Evolutionary conservation across 2,113 vertebrate genomes (phyloP).

Genomic region (Origma solitaria): DNA sequence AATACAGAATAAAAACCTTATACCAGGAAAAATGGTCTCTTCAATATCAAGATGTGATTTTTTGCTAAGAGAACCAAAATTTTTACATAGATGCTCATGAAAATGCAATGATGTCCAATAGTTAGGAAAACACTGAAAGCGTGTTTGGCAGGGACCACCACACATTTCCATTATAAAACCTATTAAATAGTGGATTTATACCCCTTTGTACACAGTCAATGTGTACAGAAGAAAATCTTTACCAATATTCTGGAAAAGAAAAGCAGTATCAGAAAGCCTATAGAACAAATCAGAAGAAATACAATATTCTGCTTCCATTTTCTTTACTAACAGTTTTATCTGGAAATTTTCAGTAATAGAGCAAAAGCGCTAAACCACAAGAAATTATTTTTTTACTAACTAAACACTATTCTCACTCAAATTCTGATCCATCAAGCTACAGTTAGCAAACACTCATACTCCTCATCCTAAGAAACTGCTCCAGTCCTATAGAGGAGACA

Average conservation of each 20-base stretch:
- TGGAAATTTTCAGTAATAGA: neutral
- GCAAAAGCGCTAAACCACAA: neutral
- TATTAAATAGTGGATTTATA: neutral
- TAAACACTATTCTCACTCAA: neutral
- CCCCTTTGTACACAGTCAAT: fast-evolving
- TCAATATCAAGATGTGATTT: neutral
- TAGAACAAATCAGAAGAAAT: neutral
- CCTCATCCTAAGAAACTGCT: neutral
- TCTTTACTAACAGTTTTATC: neutral
- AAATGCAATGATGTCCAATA: neutral
- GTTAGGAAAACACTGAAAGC: neutral
- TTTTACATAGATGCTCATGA: neutral
- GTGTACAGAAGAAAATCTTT: neutral
- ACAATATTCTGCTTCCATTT: neutral
- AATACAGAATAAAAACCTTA: neutral
- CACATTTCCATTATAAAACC: neutral
- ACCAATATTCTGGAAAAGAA: neutral
- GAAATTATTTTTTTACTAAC: neutral
- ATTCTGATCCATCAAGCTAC: neutral
- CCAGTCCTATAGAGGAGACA: neutral
- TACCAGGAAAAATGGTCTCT: neutral
- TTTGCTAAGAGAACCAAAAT: neutral
- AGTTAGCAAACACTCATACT: neutral
- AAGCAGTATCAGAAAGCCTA: neutral
- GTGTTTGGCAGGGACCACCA: neutral